Percentiles rank a stretch among this genome's conserved stretches.
These are phyloP conservation scores for Acanthosepion lycidas DNA, from an alignment of 2,888 invertebrate species.

Conservation along the genomic window DNA sequence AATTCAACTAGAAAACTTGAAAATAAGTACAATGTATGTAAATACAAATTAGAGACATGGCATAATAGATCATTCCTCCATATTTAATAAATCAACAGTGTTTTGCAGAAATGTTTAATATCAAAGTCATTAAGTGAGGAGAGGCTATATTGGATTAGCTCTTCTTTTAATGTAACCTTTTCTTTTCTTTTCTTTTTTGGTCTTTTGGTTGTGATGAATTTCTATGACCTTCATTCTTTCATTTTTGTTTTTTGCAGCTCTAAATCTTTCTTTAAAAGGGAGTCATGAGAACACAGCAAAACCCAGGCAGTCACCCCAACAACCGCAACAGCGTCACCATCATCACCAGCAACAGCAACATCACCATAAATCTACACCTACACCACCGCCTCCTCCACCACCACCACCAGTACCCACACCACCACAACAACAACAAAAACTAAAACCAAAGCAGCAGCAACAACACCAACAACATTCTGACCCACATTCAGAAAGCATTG, in stretches of 20 bases:
- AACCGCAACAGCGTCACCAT: not conserved
- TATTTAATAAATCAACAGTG: too few relatives aligned
- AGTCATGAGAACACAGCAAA: not conserved
- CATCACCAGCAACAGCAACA: not conserved
- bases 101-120: too few relatives aligned
- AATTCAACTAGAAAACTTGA: too few relatives aligned
- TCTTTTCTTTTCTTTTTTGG: too few relatives aligned
- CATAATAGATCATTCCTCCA: too few relatives aligned
- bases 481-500: not conserved
- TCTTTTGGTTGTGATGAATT: not conserved
- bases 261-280: conserved; percentile 63
- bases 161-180: too few relatives aligned
- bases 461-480: not conserved
- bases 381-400: not conserved
- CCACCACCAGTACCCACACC: not conserved
- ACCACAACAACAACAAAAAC: not conserved
- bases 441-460: not conserved
- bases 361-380: not conserved
- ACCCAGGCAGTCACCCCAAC: not conserved
- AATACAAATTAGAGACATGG: too few relatives aligned
- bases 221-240: not conserved
- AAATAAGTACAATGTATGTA: too few relatives aligned
- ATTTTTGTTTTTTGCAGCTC: conserved; percentile 68
- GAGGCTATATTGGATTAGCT: too few relatives aligned
- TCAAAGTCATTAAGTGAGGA: too few relatives aligned